Percentiles rank a stretch among this genome's conserved stretches.
phyloP scores from a whole-genome alignment of 30 jellyfish, hydroid and myxozoan species.

The Hydractinia symbiolongicarpus region DNA sequence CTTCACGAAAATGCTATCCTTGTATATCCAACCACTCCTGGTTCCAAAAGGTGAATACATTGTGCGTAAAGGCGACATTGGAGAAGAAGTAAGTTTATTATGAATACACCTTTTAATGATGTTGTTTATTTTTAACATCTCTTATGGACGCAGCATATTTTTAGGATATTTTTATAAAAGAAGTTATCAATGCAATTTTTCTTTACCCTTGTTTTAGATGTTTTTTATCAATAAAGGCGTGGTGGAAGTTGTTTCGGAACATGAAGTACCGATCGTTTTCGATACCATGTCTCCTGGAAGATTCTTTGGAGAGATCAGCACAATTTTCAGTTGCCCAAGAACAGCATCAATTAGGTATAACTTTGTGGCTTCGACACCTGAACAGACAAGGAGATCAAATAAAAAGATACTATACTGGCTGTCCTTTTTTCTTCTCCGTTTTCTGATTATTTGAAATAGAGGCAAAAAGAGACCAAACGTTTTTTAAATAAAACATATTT shows the following conservation, averaged over 20 bases:
- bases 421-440: too few relatives aligned
- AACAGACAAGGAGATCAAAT: too few relatives aligned
- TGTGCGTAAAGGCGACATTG: slow-evolving; percentile 68
- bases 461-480: too few relatives aligned
- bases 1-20: slow-evolving; percentile 58
- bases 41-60: slow-evolving; percentile 60
- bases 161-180: not conserved
- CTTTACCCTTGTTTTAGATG: slow-evolving; percentile 33
- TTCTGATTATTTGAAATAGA: too few relatives aligned
- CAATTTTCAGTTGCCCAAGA: slow-evolving; percentile 54
- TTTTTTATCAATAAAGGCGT: slow-evolving; percentile 51
- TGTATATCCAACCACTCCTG: slow-evolving; percentile 48
- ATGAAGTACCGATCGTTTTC: slow-evolving; percentile 38
- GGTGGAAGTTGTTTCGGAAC: slow-evolving; percentile 77
- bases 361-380: too few relatives aligned
- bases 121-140: too few relatives aligned
- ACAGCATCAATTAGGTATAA: slow-evolving; percentile 61
- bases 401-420: too few relatives aligned
- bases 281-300: slow-evolving; percentile 57
- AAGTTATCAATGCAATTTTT: not conserved
- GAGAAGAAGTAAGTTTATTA: slow-evolving; percentile 46
- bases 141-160: not conserved
- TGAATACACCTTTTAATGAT: too few relatives aligned
- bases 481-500: too few relatives aligned
- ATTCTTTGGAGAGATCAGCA: slow-evolving; percentile 74